Evolutionary conservation across 2,113 vertebrate genomes (phyloP), one percentile per base, ranked within the genome.

Genomic region (Passer montanus): DNA sequence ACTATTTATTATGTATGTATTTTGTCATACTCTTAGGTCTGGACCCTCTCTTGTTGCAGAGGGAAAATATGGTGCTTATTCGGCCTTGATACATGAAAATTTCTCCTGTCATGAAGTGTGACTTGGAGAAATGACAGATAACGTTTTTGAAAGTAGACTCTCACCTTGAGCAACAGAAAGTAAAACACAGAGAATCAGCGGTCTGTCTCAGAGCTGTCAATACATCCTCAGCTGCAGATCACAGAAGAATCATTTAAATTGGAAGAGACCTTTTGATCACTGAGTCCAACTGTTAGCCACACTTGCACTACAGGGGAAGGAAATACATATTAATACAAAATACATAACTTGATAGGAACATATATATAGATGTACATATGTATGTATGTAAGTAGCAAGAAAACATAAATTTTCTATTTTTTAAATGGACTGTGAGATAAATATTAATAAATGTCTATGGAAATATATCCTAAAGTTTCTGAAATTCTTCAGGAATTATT

Each of bases 1-100:
- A 95, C 91, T 89, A 93, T 95, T 96, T 95, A 89, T 91, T 93
- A 77, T 83, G 37, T 91, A 72, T 63, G 63, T 70, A 70, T 92
- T 96, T 93, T 90, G 79, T 84, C 52, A 68, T 26, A 64, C 6
- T 88, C 28, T 60, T 75, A 63, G 37, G 8, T 86, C 69, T 81
- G 52, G 23, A 62, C 27, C 33, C 11, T 55, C 0, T 69, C 9
- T 67, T 72, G n/a, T 26, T 72, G 53, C 64, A 53, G 60, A 58
- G 26, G 14, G 41, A 75, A 82, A 56, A 75, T 18, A 9, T 2
- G 4, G 13, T 2, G 7, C 49, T 82, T 92, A 17, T 37, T 30
- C 24, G 13, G 9, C 41, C 87, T 53, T 33, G n/a, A 53, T 53
- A 77, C 28, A 11, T 41, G 55, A 17, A 59, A 63, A 77, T 93